A percentile compares a stretch with the other conserved stretches of the same genome.
Conservation (phyloP, 2,888 invertebrate genomes). For the Odontomyia ornata region DNA sequence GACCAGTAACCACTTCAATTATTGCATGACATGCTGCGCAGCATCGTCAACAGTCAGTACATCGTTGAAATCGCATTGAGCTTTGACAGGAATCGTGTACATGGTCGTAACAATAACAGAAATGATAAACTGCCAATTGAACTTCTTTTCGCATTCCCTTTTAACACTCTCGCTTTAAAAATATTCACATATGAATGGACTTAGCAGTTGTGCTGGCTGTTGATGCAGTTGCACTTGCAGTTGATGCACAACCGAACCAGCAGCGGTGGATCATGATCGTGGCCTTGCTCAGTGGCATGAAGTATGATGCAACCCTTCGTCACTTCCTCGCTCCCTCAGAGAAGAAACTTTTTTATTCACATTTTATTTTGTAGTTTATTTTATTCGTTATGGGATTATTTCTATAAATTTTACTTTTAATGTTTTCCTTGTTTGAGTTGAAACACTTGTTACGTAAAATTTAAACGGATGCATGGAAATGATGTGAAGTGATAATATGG, state of each 20-base stretch:
- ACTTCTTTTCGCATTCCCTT: conserved; percentile 32
- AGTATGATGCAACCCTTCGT: background rate
- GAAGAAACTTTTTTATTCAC: conserved; percentile 14
- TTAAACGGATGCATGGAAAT: no score
- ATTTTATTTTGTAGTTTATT: conserved; percentile 27
- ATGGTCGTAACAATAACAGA: conserved; percentile 37
- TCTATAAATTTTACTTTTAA: no score
- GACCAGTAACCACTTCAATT: conserved; percentile 43
- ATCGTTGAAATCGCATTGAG: conserved; percentile 23
- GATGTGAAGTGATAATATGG: no score
- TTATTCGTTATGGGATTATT: background rate
- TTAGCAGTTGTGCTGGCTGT: conserved; percentile 22
- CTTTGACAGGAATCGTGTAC: conserved; percentile 37
- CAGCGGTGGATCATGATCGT: conserved; percentile 10
- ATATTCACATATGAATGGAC: conserved; percentile 21
- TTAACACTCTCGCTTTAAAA: background rate
- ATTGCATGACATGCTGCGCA: conserved; percentile 41
- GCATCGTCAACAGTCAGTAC: background rate
- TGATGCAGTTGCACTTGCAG: conserved; percentile 23
- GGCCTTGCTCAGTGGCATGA: conserved; percentile 22
- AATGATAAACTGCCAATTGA: conserved; percentile 49
- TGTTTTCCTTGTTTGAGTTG: background rate
- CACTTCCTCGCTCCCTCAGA: background rate
- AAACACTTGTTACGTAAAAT: background rate
- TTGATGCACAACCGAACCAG: no score